Percentiles rank a stretch among this genome's conserved stretches.
Conservation (phyloP, 2,797 vertebrate species). For the Micrastur ruficollis region DNA sequence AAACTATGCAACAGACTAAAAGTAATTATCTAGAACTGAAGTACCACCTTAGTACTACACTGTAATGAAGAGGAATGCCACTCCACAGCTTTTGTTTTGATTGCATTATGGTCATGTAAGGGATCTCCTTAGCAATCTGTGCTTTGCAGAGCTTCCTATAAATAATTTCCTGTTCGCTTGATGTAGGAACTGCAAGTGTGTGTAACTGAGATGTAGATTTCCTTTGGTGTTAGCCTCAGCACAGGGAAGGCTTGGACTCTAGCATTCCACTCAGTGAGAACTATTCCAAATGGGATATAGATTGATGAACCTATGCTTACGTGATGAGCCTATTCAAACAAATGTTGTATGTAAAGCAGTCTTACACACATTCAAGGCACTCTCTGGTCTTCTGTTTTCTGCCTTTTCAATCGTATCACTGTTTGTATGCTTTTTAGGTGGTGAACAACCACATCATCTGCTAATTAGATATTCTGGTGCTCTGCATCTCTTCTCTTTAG, state of each 20-base stretch:
- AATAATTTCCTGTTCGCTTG: background rate
- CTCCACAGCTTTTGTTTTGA: background rate
- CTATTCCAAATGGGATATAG: background rate
- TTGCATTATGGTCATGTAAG: background rate
- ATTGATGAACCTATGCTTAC: background rate
- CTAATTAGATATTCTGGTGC: background rate
- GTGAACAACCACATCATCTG: background rate
- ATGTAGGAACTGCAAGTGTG: background rate
- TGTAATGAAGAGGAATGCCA: background rate
- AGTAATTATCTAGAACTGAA: background rate
- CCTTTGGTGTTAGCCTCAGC: background rate
- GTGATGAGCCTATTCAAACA: background rate
- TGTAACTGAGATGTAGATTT: background rate
- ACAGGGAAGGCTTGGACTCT: background rate
- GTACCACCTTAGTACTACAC: background rate
- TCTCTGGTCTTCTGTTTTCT: background rate
- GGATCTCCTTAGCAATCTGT: background rate
- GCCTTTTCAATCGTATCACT: background rate
- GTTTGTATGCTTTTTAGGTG: background rate
- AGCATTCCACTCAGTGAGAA: background rate
- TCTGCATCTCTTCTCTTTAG: background rate
- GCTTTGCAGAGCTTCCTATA: background rate
- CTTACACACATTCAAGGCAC: no score
- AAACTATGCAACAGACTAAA: background rate
- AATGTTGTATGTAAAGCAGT: background rate